A percentile compares a stretch with the other conserved stretches of the same genome.
phyloP scores from a whole-genome alignment of 2,888 invertebrate genomes.

The Biston betularia region DNA sequence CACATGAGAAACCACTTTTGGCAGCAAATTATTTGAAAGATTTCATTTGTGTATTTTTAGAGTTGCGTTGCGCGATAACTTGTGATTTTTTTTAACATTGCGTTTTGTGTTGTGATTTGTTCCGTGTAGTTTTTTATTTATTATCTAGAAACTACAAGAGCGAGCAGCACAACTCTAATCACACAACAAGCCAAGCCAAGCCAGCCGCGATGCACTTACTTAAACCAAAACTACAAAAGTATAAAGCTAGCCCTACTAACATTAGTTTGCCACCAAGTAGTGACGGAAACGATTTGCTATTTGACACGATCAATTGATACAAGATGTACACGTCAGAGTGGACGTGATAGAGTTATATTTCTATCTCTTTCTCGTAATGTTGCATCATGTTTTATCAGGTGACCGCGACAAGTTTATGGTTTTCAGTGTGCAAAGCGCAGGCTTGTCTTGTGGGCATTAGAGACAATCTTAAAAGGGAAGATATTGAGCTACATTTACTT shows the following conservation, averaged over 20 bases:
- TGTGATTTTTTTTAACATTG: background rate
- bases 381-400: background rate
- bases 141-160: slow-evolving; percentile 35
- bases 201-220: slow-evolving; percentile 40
- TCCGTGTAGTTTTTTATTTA: slow-evolving; percentile 3
- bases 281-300: background rate
- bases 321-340: background rate
- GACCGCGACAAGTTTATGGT: background rate
- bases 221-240: background rate
- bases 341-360: background rate
- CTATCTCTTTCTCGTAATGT: background rate
- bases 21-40: background rate
- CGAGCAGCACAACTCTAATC: slow-evolving; percentile 47
- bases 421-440: slow-evolving; percentile 54
- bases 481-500: slow-evolving; percentile 31
- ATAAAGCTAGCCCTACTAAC: background rate
- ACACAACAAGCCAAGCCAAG: slow-evolving; percentile 60
- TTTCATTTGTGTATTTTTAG: slow-evolving; percentile 9
- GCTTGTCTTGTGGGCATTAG: slow-evolving; percentile 51
- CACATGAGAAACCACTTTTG: background rate
- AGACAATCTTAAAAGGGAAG: slow-evolving; percentile 1
- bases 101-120: slow-evolving; percentile 6
- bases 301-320: background rate
- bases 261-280: no score
- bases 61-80: slow-evolving; percentile 39